These are phyloP conservation scores for Cheirogaleus medius DNA, from an alignment of 2,113 vertebrate species.

Conservation along the genomic window DNA sequence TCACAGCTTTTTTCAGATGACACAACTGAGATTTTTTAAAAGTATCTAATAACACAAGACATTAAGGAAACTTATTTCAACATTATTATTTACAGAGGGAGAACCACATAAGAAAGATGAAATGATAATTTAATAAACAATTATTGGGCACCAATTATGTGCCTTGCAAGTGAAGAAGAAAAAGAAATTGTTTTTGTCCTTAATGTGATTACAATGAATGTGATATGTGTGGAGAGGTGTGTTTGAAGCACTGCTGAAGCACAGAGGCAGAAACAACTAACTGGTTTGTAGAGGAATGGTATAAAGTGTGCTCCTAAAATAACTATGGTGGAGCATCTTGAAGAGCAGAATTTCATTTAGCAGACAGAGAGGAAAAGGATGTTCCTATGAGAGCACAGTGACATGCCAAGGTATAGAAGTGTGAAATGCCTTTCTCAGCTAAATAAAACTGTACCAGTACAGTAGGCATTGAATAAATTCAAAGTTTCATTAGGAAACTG, in stretches of 20 bases:
- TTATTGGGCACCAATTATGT: background rate
- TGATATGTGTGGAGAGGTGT: background rate
- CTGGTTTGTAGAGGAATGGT: background rate
- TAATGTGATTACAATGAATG: background rate
- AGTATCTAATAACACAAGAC: background rate
- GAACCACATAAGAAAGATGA: background rate
- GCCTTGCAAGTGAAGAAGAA: background rate
- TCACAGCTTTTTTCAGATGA: background rate
- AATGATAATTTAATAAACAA: background rate
- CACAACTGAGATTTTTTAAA: background rate
- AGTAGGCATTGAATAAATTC: background rate
- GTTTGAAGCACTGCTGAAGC: background rate
- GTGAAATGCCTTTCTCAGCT: background rate
- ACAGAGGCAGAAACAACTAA: background rate
- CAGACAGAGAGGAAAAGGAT: background rate
- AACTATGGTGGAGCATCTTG: background rate
- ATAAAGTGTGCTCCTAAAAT: background rate
- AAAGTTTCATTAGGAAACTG: background rate
- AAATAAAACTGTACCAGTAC: background rate
- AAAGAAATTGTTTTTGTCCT: background rate
- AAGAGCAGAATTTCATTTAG: background rate
- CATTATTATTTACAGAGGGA: background rate
- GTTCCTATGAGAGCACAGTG: background rate
- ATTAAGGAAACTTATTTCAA: background rate
- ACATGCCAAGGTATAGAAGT: background rate